Conservation (phyloP, 2,888 invertebrate genomes). For the Plebejus melissa region DNA sequence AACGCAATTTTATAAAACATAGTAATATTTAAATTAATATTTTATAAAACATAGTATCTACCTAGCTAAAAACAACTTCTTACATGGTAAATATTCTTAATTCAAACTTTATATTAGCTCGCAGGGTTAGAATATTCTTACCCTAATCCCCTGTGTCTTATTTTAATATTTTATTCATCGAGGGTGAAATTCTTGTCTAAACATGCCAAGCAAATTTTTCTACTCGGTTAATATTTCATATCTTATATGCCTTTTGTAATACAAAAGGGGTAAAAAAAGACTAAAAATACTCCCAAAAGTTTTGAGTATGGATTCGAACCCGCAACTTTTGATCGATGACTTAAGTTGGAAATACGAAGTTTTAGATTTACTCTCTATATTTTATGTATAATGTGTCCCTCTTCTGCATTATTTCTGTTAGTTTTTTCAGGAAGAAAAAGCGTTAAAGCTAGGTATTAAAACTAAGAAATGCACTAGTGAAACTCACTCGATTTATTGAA, state of each 20-base stretch:
- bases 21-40: no score
- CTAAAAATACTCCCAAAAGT: neutral
- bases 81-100: neutral
- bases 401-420: no score
- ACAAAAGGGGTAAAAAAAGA: neutral
- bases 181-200: slow-evolving; percentile 2
- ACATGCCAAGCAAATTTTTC: neutral
- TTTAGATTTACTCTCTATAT: no score
- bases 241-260: neutral
- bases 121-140: neutral
- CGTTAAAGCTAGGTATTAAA: no score
- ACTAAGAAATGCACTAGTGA: neutral
- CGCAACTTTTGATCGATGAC: neutral
- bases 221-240: neutral
- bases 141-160: slow-evolving; percentile 3
- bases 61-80: neutral
- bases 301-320: neutral
- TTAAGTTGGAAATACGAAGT: neutral
- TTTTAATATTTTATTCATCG: slow-evolving; percentile 15
- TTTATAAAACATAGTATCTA: neutral
- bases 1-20: no score
- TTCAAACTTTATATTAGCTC: neutral
- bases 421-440: no score
- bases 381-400: no score
- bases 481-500: neutral